Evolutionary conservation across 2,888 invertebrate species (phyloP), one percentile per base, ranked within the genome.

Genomic region (Drosophila greeni): DNA sequence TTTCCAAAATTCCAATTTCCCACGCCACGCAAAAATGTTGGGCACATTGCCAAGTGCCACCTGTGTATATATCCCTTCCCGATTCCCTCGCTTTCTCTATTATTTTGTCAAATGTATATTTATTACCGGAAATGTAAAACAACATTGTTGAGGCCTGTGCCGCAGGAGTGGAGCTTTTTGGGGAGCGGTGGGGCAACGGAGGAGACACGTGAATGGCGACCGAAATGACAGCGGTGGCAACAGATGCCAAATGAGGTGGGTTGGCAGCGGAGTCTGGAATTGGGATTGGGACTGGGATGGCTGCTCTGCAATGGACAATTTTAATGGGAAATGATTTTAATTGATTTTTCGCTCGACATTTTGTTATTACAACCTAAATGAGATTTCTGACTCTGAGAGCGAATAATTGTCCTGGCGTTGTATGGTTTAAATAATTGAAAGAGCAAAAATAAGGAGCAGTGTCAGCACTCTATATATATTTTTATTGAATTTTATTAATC

Each of bases 101-200:
- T 82, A 74, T 75, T 83, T 80, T 80, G 61, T 73, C 81, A 80
- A 77, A 80, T 81, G 74, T 73, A 68, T 80, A 80, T 83, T 79
- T 83, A 80, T 80, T 83, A 79, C 81, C 75, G 80, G 81, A 80
- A 83, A 83, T 83, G 83, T 81, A 75, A 74, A 78, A 82, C 78
- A 82, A 82, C 78, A 84, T 64, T 66, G 49, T 82, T 71, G 58
- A 12, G 33, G 66, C 33, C 36, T 18, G 29, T 31, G 45, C 45
- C 45, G 31, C 45, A 48, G 48, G 31, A 34, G 34, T 7, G n/a
- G 33, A 11, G 48, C 48, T 49, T n/a, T n/a, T n/a, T n/a, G n/a
- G 24, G 34, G 9, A n/a, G 18, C 31, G 31, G 31, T 31, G 43
- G 37, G 8, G 42, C 18, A 8, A 12, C 14, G n/a, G 29, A 18